These are phyloP conservation scores for Wiebesia pumilae DNA, from an alignment of 1,140 invertebrate species.

Conservation along the genomic window DNA sequence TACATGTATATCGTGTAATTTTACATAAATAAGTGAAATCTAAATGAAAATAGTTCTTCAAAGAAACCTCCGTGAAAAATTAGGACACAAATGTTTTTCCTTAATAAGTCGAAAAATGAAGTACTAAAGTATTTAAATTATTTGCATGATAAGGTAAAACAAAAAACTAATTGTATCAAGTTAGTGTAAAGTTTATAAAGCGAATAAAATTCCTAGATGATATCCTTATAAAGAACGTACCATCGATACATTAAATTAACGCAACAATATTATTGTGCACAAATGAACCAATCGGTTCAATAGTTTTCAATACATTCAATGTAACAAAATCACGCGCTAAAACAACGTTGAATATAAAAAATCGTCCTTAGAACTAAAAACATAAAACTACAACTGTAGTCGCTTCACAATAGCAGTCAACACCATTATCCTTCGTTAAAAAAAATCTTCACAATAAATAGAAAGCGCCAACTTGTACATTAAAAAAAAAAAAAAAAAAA, in stretches of 20 bases:
- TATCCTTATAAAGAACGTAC: not conserved
- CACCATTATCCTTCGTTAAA: not conserved
- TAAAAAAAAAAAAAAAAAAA: too few relatives aligned
- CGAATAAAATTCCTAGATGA: too few relatives aligned
- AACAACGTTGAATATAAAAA: not conserved
- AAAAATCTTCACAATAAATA: slow-evolving; percentile 37
- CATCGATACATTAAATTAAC: not conserved
- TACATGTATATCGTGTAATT: not conserved
- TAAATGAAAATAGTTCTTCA: too few relatives aligned
- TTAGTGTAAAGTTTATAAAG: too few relatives aligned
- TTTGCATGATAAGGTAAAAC: not conserved
- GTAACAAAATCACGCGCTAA: not conserved
- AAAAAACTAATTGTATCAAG: not conserved
- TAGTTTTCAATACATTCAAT: not conserved
- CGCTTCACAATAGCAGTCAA: not conserved
- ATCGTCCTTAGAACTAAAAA: not conserved
- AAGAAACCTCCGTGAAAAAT: too few relatives aligned
- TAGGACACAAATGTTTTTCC: not conserved
- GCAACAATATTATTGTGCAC: not conserved
- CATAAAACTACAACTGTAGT: not conserved
- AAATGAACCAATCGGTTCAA: not conserved
- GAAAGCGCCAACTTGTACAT: not conserved
- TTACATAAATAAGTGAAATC: too few relatives aligned
- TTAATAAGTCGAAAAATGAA: not conserved
- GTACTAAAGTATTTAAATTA: slow-evolving; percentile 25